Evolutionary conservation across 1,140 invertebrate species (phyloP).

Genomic region (Macrotrachela quadricornifera): DNA sequence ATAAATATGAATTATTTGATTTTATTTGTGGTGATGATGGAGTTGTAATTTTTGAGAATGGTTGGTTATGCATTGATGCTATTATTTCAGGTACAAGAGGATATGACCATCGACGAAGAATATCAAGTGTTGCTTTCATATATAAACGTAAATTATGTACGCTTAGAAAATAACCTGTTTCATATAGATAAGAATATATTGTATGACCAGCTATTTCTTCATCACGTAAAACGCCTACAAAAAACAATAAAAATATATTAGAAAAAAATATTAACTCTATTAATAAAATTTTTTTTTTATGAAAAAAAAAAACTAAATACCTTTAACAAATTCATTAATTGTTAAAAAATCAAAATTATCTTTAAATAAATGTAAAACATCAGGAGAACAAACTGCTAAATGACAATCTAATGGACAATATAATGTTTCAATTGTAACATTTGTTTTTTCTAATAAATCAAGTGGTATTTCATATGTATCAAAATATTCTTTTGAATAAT

Average conservation of each 20-base stretch:
- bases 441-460: too few relatives aligned
- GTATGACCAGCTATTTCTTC: constrained; percentile 8
- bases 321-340: constrained; percentile 65
- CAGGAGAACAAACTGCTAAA: constrained; percentile 49
- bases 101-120: constrained; percentile 52
- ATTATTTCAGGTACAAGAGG: constrained; percentile 48
- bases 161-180: background rate
- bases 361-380: constrained; percentile 63
- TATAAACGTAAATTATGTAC: constrained; percentile 28
- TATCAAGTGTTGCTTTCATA: constrained; percentile 36
- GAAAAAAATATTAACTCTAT: too few relatives aligned
- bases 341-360: constrained; percentile 93
- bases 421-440: too few relatives aligned
- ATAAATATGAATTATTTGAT: constrained; percentile 41
- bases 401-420: constrained; percentile 1
- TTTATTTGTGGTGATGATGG: constrained; percentile 42
- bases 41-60: constrained; percentile 30
- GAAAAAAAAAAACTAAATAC: constrained; percentile 44
- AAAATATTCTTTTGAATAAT: too few relatives aligned
- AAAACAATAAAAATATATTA: too few relatives aligned
- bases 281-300: too few relatives aligned
- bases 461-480: too few relatives aligned
- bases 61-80: constrained; percentile 18
- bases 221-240: background rate
- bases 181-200: constrained; percentile 2